Base-by-base conservation (phyloP, 1,140 invertebrate genomes). In the Drosophila sturtevanti region DNA sequence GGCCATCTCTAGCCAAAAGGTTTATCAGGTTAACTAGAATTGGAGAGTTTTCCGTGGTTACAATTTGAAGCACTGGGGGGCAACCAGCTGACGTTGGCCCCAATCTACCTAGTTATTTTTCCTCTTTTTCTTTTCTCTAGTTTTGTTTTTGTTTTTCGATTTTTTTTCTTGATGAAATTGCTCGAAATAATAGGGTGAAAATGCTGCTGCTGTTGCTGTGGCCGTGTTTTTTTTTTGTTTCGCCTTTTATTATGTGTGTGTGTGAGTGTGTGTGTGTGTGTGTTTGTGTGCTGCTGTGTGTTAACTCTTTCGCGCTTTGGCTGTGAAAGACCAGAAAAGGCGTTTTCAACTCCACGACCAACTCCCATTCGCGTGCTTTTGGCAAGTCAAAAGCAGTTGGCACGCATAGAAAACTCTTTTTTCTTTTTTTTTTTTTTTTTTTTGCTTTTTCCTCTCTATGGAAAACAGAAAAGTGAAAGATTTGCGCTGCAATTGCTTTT, bases 181-280 rank as follows among this genome's bases (percentile, higher is more conserved):
- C 84, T 89, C 54, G 84, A 87, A 87, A 87, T 87, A 87, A 87
- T 87, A 87, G 82, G 82, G 82, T 87, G 82, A 82, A 87, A 87
- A 87, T 89, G 84, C 79, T 79, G 69, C 64, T 65, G 61, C 68
- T 65, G 65, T 27, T 63, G 16, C 34, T 62, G 0, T 48, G 35
- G n/a, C n/a, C n/a, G n/a, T n/a, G 7, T 58, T 3, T 12, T 54
- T 35, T 60, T 72, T 70, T 37, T 55, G 54, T 59, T 24, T 24
- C 16, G 44, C 22, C 44, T 75, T 41, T 68, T 65, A 27, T 54
- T 55, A n/a, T n/a, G n/a, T n/a, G n/a, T 48, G 34, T 56, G 37
- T 69, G 37, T 69, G 63, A 34, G 38, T 61, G 63, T 72, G 44
- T 72, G 52, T 48, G 64, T 63, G 61, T 63, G 81, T 70, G 70